Evolutionary conservation across 2,888 invertebrate genomes (phyloP), one percentile per base, ranked within the genome.

Genomic region (Andrena haemorrhoa): DNA sequence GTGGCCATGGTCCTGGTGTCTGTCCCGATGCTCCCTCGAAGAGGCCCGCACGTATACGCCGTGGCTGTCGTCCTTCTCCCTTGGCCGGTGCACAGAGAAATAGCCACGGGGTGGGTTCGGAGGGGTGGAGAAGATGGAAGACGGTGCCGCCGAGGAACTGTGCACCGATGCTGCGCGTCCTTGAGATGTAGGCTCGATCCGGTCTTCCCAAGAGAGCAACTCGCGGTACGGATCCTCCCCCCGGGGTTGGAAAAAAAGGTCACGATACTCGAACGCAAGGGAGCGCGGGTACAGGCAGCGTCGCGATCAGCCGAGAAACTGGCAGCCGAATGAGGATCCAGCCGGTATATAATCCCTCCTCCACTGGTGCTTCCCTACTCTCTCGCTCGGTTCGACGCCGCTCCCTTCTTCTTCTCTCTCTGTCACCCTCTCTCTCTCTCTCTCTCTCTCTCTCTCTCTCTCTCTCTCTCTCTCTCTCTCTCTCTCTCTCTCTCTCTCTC

Each of bases 1-100:
- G 98, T 97, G 94, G 98, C 98, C 98, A 98, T 97, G 92, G 72
- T 60, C 53, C 47, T 72, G 7, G 29, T 58, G 12, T 10, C n/a
- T 23, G 26, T 63, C 70, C 47, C 35, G 35, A 49, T 31, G 10
- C 29, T 72, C 69, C 61, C 63, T 29, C 65, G 51, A 23, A 31
- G 51, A 60, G 20, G 56, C 51, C 0, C 56, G 41, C 20, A 47
- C 23, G 41, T 60, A 61, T 29, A 58, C 60, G 33, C 51, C 63
- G 29, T 10, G 26, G 58, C n/a, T n/a, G 35, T 47, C 49, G 35
- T 47, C 49, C 23, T 66, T 35, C 12, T 5, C 33, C 20, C 31
- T 60, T 16, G 33, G 23, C 8, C 47, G 61, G 35, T 1, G 51
- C 10, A 20, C 75, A 75, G 68, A 63, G 66, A 68, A 60, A 51